Evolutionary conservation across 53 echinoderm and acorn worm genomes (phyloP).

Genomic region (Crossaster papposus): DNA sequence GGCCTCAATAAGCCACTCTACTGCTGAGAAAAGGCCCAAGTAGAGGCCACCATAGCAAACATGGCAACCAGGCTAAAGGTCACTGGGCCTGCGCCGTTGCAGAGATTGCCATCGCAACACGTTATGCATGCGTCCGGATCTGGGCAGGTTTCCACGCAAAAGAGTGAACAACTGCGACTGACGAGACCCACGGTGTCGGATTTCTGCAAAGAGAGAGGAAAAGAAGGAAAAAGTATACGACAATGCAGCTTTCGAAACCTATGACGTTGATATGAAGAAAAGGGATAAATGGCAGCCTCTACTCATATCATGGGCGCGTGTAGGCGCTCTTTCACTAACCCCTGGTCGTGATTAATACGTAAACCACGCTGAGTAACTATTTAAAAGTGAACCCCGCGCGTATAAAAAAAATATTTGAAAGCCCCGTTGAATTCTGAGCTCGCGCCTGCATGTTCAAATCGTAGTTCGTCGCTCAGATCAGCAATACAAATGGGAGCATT

Average conservation of each 20-base stretch:
- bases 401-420: no score
- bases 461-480: no score
- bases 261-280: background rate
- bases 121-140: background rate
- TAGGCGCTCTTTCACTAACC: no score
- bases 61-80: conserved; percentile 17
- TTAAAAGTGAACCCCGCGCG: no score
- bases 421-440: no score
- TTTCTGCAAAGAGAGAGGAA: background rate
- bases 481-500: no score
- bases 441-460: no score
- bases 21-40: conserved; percentile 2
- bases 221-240: background rate
- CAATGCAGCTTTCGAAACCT: no score
- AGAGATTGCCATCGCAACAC: conserved; percentile 10
- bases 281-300: no score
- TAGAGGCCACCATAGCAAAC: background rate
- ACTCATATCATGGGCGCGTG: no score
- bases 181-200: background rate
- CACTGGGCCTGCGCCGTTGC: conserved; percentile 22
- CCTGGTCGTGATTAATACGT: no score
- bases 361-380: no score
- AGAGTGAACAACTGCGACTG: background rate
- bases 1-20: background rate
- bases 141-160: background rate